phyloP scores from a whole-genome alignment of 2,113 vertebrate species.

The Gymnocephalus cernua region DNA sequence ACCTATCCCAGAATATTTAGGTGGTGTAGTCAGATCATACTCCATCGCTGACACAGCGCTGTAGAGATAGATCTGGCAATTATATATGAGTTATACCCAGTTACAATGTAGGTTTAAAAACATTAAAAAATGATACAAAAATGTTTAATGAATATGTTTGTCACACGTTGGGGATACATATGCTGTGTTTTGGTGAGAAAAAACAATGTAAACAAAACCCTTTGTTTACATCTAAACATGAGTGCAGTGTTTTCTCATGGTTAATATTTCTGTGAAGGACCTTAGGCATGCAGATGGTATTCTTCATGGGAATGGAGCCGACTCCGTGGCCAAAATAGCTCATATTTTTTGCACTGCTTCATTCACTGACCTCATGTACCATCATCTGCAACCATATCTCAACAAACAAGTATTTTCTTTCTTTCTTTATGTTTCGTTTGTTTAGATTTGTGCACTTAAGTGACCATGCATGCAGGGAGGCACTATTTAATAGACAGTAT shows the following conservation, averaged over 20 bases:
- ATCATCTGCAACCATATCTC: neutral
- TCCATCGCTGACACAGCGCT: no score
- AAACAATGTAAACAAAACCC: neutral
- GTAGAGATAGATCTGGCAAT: no score
- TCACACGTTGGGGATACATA: neutral
- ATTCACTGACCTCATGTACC: neutral
- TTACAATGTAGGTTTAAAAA: neutral
- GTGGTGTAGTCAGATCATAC: no score
- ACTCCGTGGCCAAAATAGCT: neutral
- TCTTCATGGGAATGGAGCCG: neutral
- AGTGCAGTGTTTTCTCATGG: neutral
- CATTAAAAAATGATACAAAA: neutral
- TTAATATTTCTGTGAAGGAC: neutral
- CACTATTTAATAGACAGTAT: slow-evolving; percentile 35
- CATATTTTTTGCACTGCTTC: neutral
- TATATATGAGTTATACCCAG: neutral
- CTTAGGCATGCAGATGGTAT: neutral
- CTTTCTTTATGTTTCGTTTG: neutral
- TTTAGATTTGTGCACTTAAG: slow-evolving; percentile 8
- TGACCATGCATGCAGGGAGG: neutral
- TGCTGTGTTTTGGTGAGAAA: neutral
- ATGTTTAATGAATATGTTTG: neutral
- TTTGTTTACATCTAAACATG: neutral
- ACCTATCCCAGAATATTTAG: no score
- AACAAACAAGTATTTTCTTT: neutral